Percentiles rank a stretch among this genome's conserved stretches.
These are phyloP conservation scores for Leptopterna dolabrata DNA, from an alignment of 2,888 invertebrate genomes.

Conservation along the genomic window DNA sequence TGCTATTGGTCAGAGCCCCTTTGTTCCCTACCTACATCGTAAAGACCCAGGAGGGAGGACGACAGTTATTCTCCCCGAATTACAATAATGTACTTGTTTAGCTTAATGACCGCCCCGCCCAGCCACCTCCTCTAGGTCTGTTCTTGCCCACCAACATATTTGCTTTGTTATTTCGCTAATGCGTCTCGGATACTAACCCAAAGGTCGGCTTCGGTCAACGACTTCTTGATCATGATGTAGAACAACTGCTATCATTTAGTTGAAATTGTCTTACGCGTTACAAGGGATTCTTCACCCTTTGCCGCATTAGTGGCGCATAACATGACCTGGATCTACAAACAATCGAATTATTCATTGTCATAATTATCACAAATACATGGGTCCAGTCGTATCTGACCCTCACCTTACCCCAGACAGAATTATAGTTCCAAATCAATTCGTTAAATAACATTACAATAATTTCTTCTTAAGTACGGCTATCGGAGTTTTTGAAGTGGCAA, in stretches of 20 bases:
- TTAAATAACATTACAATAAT: too few relatives aligned
- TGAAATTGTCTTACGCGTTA: neutral
- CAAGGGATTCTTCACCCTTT: too few relatives aligned
- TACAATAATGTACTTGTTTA: conserved; percentile 11
- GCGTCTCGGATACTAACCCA: neutral
- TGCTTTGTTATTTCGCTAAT: conserved; percentile 28
- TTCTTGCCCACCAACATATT: neutral
- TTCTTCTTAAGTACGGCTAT: too few relatives aligned
- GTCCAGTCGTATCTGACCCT: too few relatives aligned
- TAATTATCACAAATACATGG: too few relatives aligned
- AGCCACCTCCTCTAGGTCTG: neutral
- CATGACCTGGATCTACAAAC: too few relatives aligned
- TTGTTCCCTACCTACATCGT: conserved; percentile 35
- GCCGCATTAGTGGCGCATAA: too few relatives aligned
- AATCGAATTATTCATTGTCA: too few relatives aligned
- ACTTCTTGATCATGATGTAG: neutral
- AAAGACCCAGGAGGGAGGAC: neutral
- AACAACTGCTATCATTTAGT: neutral
- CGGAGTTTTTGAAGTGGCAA: too few relatives aligned
- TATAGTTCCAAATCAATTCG: too few relatives aligned
- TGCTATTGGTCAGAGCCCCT: conserved; percentile 40
- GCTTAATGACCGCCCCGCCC: neutral
- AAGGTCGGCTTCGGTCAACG: neutral
- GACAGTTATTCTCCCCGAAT: neutral
- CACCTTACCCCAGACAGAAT: too few relatives aligned